A percentile compares a stretch with the other conserved stretches of the same genome.
Evolutionary conservation across 2,113 vertebrate genomes (phyloP).

Genomic region (Reinhardtius hippoglossoides): DNA sequence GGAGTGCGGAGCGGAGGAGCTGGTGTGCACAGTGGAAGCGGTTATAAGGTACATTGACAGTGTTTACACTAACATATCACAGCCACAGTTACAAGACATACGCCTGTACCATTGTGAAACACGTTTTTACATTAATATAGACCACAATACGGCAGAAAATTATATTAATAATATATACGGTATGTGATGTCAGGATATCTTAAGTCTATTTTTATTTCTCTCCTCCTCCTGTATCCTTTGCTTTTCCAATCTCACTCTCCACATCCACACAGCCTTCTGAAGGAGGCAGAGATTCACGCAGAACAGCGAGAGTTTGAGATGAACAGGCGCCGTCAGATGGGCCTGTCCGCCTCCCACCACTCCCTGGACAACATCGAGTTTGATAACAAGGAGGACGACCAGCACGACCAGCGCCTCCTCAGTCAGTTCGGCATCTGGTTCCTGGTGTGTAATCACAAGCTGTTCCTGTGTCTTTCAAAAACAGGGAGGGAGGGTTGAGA

Average conservation of each 20-base stretch:
- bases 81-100: not conserved
- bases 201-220: not conserved
- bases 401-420: conserved; percentile 96
- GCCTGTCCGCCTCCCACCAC: conserved; percentile 95
- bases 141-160: too few species aligned
- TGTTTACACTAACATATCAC: not conserved
- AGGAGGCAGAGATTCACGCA: conserved; percentile 97
- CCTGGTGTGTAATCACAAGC: conserved; percentile 85
- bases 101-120: not conserved
- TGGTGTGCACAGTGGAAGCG: conserved; percentile 97
- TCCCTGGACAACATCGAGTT: conserved; percentile 97
- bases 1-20: conserved; percentile 96
- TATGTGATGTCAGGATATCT: not conserved
- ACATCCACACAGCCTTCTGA: conserved; percentile 87
- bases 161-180: too few species aligned
- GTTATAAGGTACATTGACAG: conserved; percentile 90
- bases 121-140: not conserved
- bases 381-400: conserved; percentile 98
- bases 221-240: not conserved
- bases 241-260: not conserved
- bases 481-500: conserved; percentile 10
- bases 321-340: conserved; percentile 95
- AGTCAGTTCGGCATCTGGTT: conserved; percentile 99
- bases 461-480: conserved; percentile 40
- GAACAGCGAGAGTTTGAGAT: conserved; percentile 95